Base-by-base conservation (phyloP, 1,140 invertebrate species). In the Andricus grossulariae region DNA sequence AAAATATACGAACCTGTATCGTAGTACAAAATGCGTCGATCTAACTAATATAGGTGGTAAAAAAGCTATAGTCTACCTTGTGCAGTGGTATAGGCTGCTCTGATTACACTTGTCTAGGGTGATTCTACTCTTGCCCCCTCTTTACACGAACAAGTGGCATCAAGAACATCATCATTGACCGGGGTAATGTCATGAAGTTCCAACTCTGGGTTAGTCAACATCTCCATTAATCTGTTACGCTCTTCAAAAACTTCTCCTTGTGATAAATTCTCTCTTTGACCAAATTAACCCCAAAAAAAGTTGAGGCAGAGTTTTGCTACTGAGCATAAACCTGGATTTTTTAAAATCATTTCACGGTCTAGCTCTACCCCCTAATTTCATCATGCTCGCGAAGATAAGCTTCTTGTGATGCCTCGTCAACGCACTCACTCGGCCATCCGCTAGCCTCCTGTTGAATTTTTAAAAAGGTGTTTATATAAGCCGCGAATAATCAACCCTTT, bases 1-100 rank as follows among this genome's bases (percentile, higher is more conserved):
- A n/a, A n/a, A 54, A 88, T 84, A 49, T 86, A 70, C 21, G 77
- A 82, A 79, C 91, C 91, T 8, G 90, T 92, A 80, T 92, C 91
- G 32, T 80, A 88, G 75, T 92, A 92, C 3, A 91, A 75, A 2
- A 87, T 86, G 57, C 84, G 73, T 1, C 82, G 50, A n/a, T 73
- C 83, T 15, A 91, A 71, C 18, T 76, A 55, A 78, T 90, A 83
- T 16, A 92, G 72, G 55, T 86, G 82, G 19, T 74, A 66, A 72
- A 89, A 91, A 10, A 91, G 83, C 76, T 88, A 83, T 3, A 91
- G 72, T 1, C 90, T 71, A 2, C 87, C 90, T 39, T 88, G 85
- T 12, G 87, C 83, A 5, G 89, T 92, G 4, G 85, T 87, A 74
- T 87, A 91, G 1, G 80, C 84, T 16, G 88, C 88, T 11, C 90